phyloP scores from a whole-genome alignment of 2,888 invertebrate species.

The Beris chalybata region DNA sequence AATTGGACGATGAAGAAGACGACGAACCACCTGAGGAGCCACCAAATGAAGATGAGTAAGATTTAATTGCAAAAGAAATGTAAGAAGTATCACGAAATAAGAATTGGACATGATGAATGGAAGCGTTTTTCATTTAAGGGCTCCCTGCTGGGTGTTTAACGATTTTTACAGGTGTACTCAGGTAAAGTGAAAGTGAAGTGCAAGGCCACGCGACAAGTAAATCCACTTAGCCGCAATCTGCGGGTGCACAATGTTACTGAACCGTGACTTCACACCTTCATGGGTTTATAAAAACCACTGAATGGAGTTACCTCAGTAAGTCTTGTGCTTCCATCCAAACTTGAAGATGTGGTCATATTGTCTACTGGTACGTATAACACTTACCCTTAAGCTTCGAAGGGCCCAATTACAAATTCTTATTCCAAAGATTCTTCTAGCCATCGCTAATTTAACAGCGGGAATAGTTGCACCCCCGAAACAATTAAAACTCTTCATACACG shows the following conservation, averaged over 20 bases:
- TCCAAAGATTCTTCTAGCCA: slow-evolving; percentile 5
- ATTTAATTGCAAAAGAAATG: too few species aligned
- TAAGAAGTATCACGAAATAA: too few species aligned
- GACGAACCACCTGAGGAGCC: background rate
- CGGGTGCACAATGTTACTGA: slow-evolving; percentile 17
- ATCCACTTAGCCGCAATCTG: slow-evolving; percentile 10
- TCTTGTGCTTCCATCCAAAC: slow-evolving; percentile 4
- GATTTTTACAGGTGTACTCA: too few species aligned
- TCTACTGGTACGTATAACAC: slow-evolving; percentile 2
- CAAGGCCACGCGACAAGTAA: slow-evolving; percentile 23
- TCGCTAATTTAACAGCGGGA: background rate
- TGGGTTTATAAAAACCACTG: slow-evolving; percentile 16
- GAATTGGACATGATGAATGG: too few species aligned
- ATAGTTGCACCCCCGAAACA: slow-evolving; percentile 7
- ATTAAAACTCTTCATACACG: slow-evolving; percentile 15
- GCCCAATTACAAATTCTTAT: background rate
- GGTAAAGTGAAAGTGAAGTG: slow-evolving; percentile 19
- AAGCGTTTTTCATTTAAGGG: too few species aligned
- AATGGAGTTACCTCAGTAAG: background rate
- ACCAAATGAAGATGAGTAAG: too few species aligned
- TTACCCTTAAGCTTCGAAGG: background rate
- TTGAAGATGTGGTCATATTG: slow-evolving; percentile 3
- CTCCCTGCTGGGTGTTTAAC: too few species aligned
- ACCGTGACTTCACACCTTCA: slow-evolving; percentile 9
- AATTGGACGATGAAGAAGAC: slow-evolving; percentile 34